Evolutionary conservation across 2,888 invertebrate genomes (phyloP).

Genomic region (Polydesmus complanatus): DNA sequence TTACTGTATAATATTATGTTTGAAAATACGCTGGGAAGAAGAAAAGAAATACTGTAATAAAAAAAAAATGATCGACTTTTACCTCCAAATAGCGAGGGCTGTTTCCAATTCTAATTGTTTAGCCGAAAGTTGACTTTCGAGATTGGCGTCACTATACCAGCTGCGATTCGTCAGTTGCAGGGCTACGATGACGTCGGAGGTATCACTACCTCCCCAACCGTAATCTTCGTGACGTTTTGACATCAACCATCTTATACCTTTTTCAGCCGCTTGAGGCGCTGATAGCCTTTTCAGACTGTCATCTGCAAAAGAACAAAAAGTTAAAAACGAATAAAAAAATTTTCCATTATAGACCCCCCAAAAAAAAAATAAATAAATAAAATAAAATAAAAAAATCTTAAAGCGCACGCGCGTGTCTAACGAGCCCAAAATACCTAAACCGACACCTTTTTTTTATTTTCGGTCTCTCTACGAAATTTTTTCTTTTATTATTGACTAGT

Average conservation of each 20-base stretch:
- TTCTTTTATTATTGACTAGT: no score
- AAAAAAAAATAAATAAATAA: no score
- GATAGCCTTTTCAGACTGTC: slow-evolving; percentile 6
- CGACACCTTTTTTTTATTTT: background rate
- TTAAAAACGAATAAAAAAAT: no score
- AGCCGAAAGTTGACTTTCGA: slow-evolving; percentile 59
- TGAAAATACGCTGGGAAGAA: background rate
- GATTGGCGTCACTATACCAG: slow-evolving; percentile 39
- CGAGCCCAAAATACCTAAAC: background rate
- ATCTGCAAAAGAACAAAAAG: slow-evolving; percentile 9
- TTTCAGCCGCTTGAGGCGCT: slow-evolving; percentile 16
- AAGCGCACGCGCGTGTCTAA: no score
- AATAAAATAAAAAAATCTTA: no score
- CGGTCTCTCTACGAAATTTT: no score
- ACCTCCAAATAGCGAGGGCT: slow-evolving; percentile 66
- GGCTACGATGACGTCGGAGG: slow-evolving; percentile 65
- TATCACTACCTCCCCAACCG: slow-evolving; percentile 56
- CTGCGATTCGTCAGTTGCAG: slow-evolving; percentile 42
- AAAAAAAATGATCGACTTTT: no score
- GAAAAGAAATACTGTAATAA: no score
- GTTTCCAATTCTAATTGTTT: slow-evolving; percentile 82
- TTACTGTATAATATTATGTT: background rate
- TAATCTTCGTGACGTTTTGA: slow-evolving; percentile 42
- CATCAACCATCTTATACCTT: slow-evolving; percentile 42
- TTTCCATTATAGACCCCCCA: background rate